Percentiles rank a stretch among this genome's conserved stretches.
phyloP scores from a whole-genome alignment of 1,140 invertebrate genomes.

The Aricia agestis region DNA sequence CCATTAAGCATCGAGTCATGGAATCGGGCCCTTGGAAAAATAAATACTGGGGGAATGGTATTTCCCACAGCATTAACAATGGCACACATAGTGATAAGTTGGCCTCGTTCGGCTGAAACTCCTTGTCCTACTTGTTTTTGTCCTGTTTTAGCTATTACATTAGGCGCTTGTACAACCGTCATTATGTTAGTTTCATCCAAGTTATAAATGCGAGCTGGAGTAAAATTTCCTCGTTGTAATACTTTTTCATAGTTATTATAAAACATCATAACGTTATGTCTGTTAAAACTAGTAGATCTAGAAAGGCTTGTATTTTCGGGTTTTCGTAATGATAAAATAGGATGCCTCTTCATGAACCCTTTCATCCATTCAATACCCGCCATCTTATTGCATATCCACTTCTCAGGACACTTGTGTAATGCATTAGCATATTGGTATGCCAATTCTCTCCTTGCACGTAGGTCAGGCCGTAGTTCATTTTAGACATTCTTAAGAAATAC shows the following conservation, averaged over 20 bases:
- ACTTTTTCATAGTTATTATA: slow-evolving; percentile 50
- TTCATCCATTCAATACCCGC: slow-evolving; percentile 56
- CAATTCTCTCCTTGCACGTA: slow-evolving; percentile 29
- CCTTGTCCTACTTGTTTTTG: slow-evolving; percentile 55
- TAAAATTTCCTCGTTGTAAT: slow-evolving; percentile 44
- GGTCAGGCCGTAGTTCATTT: slow-evolving; percentile 43
- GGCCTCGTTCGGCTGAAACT: slow-evolving; percentile 55
- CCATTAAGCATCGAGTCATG: slow-evolving; percentile 43
- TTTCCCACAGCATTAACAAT: slow-evolving; percentile 42
- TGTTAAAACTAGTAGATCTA: slow-evolving; percentile 61
- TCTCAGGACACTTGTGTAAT: slow-evolving; percentile 34
- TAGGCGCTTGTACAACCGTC: slow-evolving; percentile 61
- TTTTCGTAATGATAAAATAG: slow-evolving; percentile 47
- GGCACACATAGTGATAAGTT: slow-evolving; percentile 45
- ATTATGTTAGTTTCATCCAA: slow-evolving; percentile 64
- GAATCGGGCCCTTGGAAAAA: slow-evolving; percentile 47
- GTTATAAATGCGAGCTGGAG: slow-evolving; percentile 52
- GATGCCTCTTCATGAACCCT: slow-evolving; percentile 57
- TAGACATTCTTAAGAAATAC: slow-evolving; percentile 22
- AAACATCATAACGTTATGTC: slow-evolving; percentile 50
- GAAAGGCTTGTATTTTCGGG: slow-evolving; percentile 59
- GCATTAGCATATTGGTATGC: slow-evolving; percentile 39
- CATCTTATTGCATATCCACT: slow-evolving; percentile 51
- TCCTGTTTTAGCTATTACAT: slow-evolving; percentile 54
- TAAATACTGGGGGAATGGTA: slow-evolving; percentile 40